Evolutionary conservation across 2,797 vertebrate species (phyloP).

Genomic region (Echeneis naucrates): DNA sequence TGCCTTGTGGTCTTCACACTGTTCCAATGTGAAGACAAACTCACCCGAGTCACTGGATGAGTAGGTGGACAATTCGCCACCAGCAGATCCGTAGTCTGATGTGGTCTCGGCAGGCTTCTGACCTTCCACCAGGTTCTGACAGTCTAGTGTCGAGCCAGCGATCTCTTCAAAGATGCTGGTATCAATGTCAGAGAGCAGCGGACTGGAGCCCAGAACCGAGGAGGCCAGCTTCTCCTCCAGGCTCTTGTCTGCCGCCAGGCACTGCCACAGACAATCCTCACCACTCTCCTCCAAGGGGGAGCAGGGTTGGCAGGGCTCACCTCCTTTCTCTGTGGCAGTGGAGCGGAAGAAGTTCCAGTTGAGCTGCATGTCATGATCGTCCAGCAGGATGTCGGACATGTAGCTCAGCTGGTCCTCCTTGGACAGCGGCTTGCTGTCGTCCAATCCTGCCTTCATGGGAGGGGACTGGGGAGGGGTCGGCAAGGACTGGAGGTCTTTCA

Average conservation of each 20-base stretch:
- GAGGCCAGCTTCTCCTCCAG: constrained; percentile 80
- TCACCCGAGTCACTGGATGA: constrained; percentile 87
- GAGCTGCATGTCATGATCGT: constrained; percentile 82
- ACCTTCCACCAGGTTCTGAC: constrained; percentile 74
- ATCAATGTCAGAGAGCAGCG: constrained; percentile 84
- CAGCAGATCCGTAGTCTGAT: constrained; percentile 82
- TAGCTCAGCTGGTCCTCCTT: constrained; percentile 86
- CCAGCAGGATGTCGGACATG: constrained; percentile 84
- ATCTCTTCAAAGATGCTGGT: constrained; percentile 86
- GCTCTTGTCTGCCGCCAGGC: constrained; percentile 56
- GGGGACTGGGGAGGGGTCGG: constrained; percentile 85
- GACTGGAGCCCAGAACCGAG: constrained; percentile 81
- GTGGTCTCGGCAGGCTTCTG: constrained; percentile 76
- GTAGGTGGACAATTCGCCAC: constrained; percentile 77
- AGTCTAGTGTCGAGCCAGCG: constrained; percentile 82
- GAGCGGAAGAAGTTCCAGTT: constrained; percentile 78
- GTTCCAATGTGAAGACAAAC: too few relatives aligned
- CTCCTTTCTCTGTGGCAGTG: constrained; percentile 33
- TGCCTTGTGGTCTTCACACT: too few relatives aligned
- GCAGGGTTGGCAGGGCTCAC: constrained; percentile 39
- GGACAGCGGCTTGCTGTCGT: constrained; percentile 74
- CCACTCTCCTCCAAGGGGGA: constrained; percentile 45
- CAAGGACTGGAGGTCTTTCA: constrained; percentile 83
- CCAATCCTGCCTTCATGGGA: constrained; percentile 71
- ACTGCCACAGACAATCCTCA: constrained; percentile 82